Base-by-base conservation (phyloP, 1,140 invertebrate genomes). In the Brachionus plicatilis region DNA sequence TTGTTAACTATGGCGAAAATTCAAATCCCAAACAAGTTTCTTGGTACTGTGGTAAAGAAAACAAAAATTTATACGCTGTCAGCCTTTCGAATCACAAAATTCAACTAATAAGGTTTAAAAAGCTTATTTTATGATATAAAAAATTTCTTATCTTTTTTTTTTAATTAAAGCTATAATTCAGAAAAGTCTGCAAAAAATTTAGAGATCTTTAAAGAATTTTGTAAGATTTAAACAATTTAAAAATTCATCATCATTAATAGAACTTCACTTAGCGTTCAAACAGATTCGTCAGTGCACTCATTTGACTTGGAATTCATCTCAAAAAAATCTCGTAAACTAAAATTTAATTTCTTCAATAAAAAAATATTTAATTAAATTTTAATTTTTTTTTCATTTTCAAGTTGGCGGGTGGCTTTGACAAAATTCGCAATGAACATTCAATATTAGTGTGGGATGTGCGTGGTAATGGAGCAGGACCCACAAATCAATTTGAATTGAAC, bases 251-350 rank as follows among this genome's bases (percentile, higher is more conserved):
- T 47, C 2, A 43, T 9, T 33, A 14, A 80, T 29, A 33, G 5
- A 11, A 65, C 8, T 24, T 53, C 8, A 12, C 85, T 2, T 85
- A 95, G 94, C 92, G 78, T 93, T 94, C 1, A 93, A 93, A 82
- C 93, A 94, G 89, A 91, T 93, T 45, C 91, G 95, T 37, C 93
- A 94, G 86, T 96, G 95, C 87, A 95, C 95, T 83, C 92, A 93
- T n/a, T 91, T 97, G 3, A 92, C 93, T 43, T 97, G 95, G 95
- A 96, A 94, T 90, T 93, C 93, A n/a, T 88, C 92, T n/a, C 94
- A 96, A 85, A 91, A 91, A 8, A 93, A 95, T 88, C 91, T 96
- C 84, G 90, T 90, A 87, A 86, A 87, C 86, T 68, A n/a, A 37
- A 20, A 12, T 43, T 0, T 53, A 7, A 82, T 45, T 33, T 33